Base-by-base conservation (phyloP, 2,797 vertebrate species). In the Dallia pectoralis region DNA sequence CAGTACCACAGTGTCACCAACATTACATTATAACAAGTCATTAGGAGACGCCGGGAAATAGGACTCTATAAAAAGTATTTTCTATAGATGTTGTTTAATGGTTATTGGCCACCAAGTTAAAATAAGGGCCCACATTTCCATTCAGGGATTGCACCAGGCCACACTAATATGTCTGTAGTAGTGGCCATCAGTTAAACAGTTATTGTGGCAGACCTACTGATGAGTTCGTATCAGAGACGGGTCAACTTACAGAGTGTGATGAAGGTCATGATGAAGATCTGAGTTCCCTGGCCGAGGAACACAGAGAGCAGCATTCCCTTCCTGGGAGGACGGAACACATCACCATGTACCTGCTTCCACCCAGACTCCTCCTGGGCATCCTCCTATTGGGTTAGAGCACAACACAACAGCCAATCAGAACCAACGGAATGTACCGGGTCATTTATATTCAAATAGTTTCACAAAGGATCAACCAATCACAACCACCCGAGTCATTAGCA, bases 251-350 rank as follows among this genome's bases (percentile, higher is more conserved):
- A 96, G 59, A 97, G 93, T 5, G 95, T 98, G 90, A 96, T 96
- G 87, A 98, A 96, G 0, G 93, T 95, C 95, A 97, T 96, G 82
- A 97, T 96, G 87, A 96, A 96, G 90, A 97, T 94, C 84, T 97
- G 95, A 0, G 93, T 95, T 87, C 97, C 96, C 89, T 97, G 95
- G 70, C 96, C 96, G 2, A 98, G 87, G 83, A 97, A 96, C 74
- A 96, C 94, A 19, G 95, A 96, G 6, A 97, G 89, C 77, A 97
- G 74, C 95, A 98, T 97, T 74, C 93, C 94, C 74, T 93, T 95
- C 84, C 91, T 92, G 29, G 94, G 94, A 1, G 95, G 92, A 69
- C 95, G 93, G 85, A 97, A 96, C 14, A 97, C 93, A 75, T 96
- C 96, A 3, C 94, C 94, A 2, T 96, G 94, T 78, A 97, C 93